A percentile compares a stretch with the other conserved stretches of the same genome.
Conservation (phyloP, 2,888 invertebrate genomes). For the Parnassius smintheus region DNA sequence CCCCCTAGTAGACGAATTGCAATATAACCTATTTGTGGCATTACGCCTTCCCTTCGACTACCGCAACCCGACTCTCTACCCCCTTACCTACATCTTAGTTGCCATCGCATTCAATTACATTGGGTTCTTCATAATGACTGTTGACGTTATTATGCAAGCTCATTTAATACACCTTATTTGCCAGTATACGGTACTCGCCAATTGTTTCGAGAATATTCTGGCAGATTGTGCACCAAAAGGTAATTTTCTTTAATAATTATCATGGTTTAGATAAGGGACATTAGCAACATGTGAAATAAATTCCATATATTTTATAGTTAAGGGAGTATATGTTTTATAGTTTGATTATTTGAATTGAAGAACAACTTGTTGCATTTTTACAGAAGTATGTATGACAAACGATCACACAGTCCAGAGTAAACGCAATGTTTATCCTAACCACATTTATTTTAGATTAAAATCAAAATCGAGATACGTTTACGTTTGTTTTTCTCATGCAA, state of each 20-base stretch:
- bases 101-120: slow-evolving; percentile 49
- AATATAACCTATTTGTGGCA: slow-evolving; percentile 58
- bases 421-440: too few species aligned
- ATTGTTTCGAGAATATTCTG: slow-evolving; percentile 59
- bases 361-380: too few species aligned
- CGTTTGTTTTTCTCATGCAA: too few species aligned
- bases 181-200: slow-evolving; percentile 52
- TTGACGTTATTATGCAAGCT: slow-evolving; percentile 59
- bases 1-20: slow-evolving; percentile 57
- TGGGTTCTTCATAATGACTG: slow-evolving; percentile 58
- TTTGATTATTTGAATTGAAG: too few species aligned
- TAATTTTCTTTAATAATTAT: slow-evolving; percentile 1
- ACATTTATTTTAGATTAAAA: too few species aligned
- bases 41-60: slow-evolving; percentile 53
- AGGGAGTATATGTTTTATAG: too few species aligned
- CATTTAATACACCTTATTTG: slow-evolving; percentile 60
- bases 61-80: slow-evolving; percentile 42
- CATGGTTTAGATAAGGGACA: too few species aligned
- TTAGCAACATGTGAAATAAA: too few species aligned
- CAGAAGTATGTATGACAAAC: too few species aligned
- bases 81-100: slow-evolving; percentile 45
- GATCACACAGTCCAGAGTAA: too few species aligned
- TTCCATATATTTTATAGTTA: too few species aligned
- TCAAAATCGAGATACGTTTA: too few species aligned
- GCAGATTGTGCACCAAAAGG: slow-evolving; percentile 41